A percentile compares a stretch with the other conserved stretches of the same genome.
Conservation (phyloP, 2,888 invertebrate species). For the Tribolium freemani region DNA sequence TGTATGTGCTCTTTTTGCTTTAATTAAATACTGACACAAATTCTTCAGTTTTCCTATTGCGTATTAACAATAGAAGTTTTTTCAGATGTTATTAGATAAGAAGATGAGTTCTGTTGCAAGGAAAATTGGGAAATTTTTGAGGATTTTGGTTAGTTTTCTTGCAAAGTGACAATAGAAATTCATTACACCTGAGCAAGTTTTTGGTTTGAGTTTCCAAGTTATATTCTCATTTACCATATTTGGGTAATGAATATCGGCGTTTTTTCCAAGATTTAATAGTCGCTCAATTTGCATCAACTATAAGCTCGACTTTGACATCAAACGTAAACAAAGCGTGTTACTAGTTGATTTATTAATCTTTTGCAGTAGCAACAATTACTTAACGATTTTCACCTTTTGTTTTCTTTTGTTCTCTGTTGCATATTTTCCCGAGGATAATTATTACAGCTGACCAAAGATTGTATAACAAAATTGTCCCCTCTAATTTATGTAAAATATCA, state of each 20-base stretch:
- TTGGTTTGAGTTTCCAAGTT: too few relatives aligned
- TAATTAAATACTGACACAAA: too few relatives aligned
- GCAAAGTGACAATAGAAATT: too few relatives aligned
- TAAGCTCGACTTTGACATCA: not conserved
- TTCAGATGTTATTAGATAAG: too few relatives aligned
- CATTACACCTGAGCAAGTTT: too few relatives aligned
- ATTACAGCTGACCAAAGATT: not conserved
- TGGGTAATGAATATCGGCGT: not conserved
- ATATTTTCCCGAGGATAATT: not conserved
- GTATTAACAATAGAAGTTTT: too few relatives aligned
- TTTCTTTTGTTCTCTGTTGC: not conserved
- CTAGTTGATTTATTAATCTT: not conserved
- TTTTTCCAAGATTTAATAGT: not conserved
- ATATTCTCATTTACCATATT: too few relatives aligned
- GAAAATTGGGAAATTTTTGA: too few relatives aligned
- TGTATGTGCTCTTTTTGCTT: too few relatives aligned
- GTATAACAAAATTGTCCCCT: slow-evolving; percentile 7
- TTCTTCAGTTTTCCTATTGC: too few relatives aligned
- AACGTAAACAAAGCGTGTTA: not conserved
- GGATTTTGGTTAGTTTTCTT: too few relatives aligned
- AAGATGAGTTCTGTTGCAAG: too few relatives aligned
- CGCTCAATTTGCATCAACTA: not conserved
- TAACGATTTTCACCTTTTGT: not conserved
- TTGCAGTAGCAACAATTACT: not conserved
- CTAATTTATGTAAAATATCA: slow-evolving; percentile 26